A percentile compares a stretch with the other conserved stretches of the same genome.
Conservation (phyloP, 2,113 vertebrate species). For the Panurus biarmicus region DNA sequence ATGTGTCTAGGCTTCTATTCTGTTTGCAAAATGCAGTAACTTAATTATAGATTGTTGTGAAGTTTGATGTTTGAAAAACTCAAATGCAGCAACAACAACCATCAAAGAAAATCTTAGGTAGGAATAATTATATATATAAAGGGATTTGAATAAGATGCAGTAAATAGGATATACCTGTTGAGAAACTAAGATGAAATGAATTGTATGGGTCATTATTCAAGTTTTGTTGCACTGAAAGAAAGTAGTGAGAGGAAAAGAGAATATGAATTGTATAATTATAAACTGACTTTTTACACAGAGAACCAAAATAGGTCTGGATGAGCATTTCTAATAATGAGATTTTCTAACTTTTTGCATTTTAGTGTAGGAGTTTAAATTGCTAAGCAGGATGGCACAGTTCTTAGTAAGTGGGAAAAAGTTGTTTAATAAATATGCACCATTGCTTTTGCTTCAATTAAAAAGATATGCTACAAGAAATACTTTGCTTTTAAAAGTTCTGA, state of each 20-base stretch:
- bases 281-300: not conserved
- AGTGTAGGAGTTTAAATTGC: not conserved
- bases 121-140: not conserved
- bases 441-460: not conserved
- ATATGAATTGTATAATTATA: not conserved
- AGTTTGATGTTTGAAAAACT: not conserved
- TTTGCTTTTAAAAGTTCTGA: not conserved
- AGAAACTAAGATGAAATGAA: not conserved
- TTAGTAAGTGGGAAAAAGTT: not conserved
- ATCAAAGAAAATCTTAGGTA: constrained; percentile 10
- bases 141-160: not conserved
- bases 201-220: not conserved
- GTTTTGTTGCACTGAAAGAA: not conserved
- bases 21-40: not conserved
- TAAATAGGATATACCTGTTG: not conserved
- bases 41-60: constrained; percentile 47
- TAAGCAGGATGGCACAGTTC: not conserved
- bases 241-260: not conserved
- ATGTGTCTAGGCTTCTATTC: not conserved
- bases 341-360: not conserved
- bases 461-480: not conserved
- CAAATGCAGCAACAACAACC: not conserved
- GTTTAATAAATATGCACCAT: not conserved
- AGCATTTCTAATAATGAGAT: not conserved
- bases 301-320: not conserved